Base-by-base conservation (phyloP, 64 coral and sea anemone genomes). In the Hydrozoanthus tunicans region DNA sequence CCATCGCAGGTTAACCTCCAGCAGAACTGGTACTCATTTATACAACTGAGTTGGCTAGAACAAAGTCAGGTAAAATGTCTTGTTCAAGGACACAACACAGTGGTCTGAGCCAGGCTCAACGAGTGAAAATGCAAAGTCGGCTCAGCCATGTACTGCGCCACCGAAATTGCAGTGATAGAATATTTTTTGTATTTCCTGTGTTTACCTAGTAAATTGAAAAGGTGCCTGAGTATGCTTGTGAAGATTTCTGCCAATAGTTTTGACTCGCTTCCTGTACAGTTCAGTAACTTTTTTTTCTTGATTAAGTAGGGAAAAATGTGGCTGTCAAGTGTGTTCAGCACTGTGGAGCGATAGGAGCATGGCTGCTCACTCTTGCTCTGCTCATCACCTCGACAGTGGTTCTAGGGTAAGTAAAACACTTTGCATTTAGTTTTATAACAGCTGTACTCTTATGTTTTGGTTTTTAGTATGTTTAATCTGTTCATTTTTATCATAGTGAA, bases 271-370 rank as follows among this genome's bases (percentile, higher is more conserved):
- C 32, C 32, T 43, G 32, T 43, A 43, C 32, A 71, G 27, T 25
- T 6, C 20, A 8, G 17, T 53, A 0, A 77, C 73, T n/a, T 59
- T 26, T 81, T 6, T 26, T 24, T n/a, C 25, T 81, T 59, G 2
- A 25, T 4, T 11, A 4, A 23, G 6, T 58, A 81, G 79, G 79
- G 2, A 81, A 62, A 26, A 62, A 53, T 81, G n/a, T 81, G 58
- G 79, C 79, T 32, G 58, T 56, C 15, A 81, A 10, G 6, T 81
- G 79, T 81, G 58, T 55, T 59, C 79, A 81, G 56, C 61, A 43
- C 58, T 81, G 58, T 81, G 56, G 8, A 60, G 58, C 53, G n/a
- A 58, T 58, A 3, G 20, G 7, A 4, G 20, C 61, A 5, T 81
- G 79, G 79, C 7, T 81, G 52, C 24, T 81, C 9, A 23, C 79